Evolutionary conservation across 2,888 invertebrate genomes (phyloP).

Genomic region (Junonia oenone): DNA sequence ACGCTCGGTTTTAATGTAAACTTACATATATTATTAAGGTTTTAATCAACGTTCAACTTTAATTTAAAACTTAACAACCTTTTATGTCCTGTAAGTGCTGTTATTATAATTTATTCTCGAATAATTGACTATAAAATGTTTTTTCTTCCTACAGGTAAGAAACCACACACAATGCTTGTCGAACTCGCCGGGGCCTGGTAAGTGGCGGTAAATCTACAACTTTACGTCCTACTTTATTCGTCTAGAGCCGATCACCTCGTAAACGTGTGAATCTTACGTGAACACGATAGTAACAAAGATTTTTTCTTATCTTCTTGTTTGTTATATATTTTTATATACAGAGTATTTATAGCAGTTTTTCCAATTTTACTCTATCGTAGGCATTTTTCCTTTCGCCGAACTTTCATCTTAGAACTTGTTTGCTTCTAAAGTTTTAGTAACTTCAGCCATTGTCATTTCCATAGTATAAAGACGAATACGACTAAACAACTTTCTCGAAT

Average conservation of each 20-base stretch:
- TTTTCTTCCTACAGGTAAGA: constrained; percentile 57
- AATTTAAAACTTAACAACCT: background rate
- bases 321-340: too few species aligned
- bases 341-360: too few species aligned
- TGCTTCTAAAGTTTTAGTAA: too few species aligned
- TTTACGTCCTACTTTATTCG: constrained; percentile 36
- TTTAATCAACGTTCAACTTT: background rate
- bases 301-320: background rate
- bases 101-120: background rate
- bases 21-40: background rate
- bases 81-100: background rate
- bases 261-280: constrained; percentile 21
- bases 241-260: background rate
- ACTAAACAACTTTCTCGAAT: constrained; percentile 7
- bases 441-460: background rate
- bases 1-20: too few species aligned
- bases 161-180: constrained; percentile 45
- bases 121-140: constrained; percentile 24
- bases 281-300: constrained; percentile 9
- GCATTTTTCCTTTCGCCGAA: too few species aligned
- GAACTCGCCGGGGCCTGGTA: constrained; percentile 19
- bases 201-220: constrained; percentile 44
- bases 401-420: too few species aligned
- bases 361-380: too few species aligned
- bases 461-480: background rate